Percentiles rank a stretch among this genome's conserved stretches.
Conservation (phyloP, 2,113 vertebrate genomes). For the Gallinago undulata region DNA sequence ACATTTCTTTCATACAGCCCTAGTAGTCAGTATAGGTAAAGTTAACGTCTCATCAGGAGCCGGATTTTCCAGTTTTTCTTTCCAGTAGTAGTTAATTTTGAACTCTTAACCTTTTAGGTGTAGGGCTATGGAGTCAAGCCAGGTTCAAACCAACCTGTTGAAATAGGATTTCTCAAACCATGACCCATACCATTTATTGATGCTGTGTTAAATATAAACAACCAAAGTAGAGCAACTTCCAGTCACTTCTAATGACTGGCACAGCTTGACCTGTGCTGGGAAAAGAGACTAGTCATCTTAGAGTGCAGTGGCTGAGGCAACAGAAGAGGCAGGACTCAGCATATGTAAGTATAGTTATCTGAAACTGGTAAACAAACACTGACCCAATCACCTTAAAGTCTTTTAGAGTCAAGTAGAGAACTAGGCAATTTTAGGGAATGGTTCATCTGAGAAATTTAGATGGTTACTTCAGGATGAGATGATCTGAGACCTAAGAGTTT, state of each 20-base stretch:
- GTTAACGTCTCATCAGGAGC: neutral
- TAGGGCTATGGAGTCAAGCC: neutral
- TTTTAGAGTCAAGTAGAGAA: neutral
- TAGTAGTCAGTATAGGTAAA: neutral
- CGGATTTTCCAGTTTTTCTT: neutral
- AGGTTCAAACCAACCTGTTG: neutral
- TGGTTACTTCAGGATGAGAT: neutral
- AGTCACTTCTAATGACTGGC: neutral
- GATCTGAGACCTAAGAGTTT: neutral
- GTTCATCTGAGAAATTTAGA: neutral
- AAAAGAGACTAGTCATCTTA: neutral
- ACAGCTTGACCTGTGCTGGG: neutral
- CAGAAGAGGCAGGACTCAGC: neutral
- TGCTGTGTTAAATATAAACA: neutral
- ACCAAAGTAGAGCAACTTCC: neutral
- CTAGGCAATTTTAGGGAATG: neutral
- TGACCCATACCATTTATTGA: accelerated
- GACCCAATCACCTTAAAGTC: neutral
- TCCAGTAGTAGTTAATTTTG: neutral
- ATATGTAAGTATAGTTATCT: neutral
- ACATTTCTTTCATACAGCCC: neutral
- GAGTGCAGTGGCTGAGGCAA: neutral
- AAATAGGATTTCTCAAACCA: neutral
- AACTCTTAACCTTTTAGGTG: neutral
- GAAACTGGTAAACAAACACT: neutral